Evolutionary conservation across 2,888 invertebrate genomes (phyloP).

Genomic region (Diploptera punctata): DNA sequence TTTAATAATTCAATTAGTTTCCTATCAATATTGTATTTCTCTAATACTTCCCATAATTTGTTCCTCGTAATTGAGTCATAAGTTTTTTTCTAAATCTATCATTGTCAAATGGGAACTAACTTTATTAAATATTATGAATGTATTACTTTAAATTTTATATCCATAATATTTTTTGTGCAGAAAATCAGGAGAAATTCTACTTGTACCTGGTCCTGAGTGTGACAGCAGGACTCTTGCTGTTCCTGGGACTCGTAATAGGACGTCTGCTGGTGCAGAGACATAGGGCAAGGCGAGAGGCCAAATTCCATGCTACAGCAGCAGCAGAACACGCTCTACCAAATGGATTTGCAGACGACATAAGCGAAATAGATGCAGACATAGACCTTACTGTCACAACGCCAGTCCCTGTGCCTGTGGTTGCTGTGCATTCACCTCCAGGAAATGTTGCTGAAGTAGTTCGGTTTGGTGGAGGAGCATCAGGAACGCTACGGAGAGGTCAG

Average conservation of each 20-base stretch:
- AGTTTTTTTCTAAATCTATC: no score
- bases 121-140: not conserved
- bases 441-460: constrained; percentile 52
- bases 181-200: constrained; percentile 80
- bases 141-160: not conserved
- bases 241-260: constrained; percentile 73
- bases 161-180: constrained; percentile 56
- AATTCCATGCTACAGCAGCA: constrained; percentile 71
- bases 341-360: constrained; percentile 86
- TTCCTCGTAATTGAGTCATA: no score
- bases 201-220: constrained; percentile 82
- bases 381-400: constrained; percentile 69
- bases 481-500: constrained; percentile 40
- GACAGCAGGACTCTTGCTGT: constrained; percentile 72
- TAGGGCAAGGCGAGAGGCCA: constrained; percentile 59
- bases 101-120: not conserved
- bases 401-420: constrained; percentile 45
- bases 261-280: constrained; percentile 73
- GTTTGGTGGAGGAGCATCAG: constrained; percentile 54
- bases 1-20: no score
- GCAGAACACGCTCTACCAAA: constrained; percentile 80
- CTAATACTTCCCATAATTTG: no score
- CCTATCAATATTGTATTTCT: no score
- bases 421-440: constrained; percentile 32
- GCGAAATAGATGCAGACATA: constrained; percentile 82